A percentile compares a stretch with the other conserved stretches of the same genome.
Evolutionary conservation across 2,113 vertebrate genomes (phyloP).

Genomic region (Chelonoidis abingdonii): DNA sequence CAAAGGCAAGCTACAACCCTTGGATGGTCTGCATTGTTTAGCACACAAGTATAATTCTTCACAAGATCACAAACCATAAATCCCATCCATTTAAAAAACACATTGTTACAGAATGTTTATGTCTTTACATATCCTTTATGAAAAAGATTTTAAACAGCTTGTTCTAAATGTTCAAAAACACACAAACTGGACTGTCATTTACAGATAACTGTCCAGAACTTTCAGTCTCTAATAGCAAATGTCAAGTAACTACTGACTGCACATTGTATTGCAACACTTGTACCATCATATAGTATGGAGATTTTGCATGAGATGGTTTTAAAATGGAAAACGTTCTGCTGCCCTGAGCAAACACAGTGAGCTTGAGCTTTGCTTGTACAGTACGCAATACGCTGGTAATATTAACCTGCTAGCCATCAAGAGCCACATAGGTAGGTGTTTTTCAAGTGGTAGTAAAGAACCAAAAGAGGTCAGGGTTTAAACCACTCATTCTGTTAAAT

Average conservation of each 20-base stretch:
- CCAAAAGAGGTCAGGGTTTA: conserved; percentile 27
- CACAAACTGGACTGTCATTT: not conserved
- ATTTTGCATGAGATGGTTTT: conserved; percentile 74
- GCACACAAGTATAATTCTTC: not conserved
- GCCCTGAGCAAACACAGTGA: conserved; percentile 64
- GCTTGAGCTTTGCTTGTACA: conserved; percentile 58
- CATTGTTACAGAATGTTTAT: not conserved
- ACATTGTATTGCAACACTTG: conserved; percentile 78
- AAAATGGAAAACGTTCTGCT: conserved; percentile 64
- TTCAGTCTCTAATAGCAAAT: conserved; percentile 23
- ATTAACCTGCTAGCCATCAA: conserved; percentile 56
- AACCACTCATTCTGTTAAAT: conserved; percentile 5
- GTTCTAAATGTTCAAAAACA: conserved; percentile 3
- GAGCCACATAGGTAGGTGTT: conserved; percentile 57
- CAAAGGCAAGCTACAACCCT: not conserved
- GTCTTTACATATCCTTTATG: not conserved
- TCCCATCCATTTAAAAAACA: not conserved
- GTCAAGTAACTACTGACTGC: conserved; percentile 20
- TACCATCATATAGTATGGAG: conserved; percentile 55
- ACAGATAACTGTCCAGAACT: conserved; percentile 1
- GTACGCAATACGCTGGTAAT: conserved; percentile 26
- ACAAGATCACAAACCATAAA: not conserved
- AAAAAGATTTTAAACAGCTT: conserved; percentile 16
- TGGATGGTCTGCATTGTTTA: not conserved
- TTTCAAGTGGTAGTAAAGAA: conserved; percentile 73